Percentiles rank a stretch among this genome's conserved stretches.
phyloP scores from a whole-genome alignment of 2,797 vertebrate genomes.

The Oryzias sinensis region DNA sequence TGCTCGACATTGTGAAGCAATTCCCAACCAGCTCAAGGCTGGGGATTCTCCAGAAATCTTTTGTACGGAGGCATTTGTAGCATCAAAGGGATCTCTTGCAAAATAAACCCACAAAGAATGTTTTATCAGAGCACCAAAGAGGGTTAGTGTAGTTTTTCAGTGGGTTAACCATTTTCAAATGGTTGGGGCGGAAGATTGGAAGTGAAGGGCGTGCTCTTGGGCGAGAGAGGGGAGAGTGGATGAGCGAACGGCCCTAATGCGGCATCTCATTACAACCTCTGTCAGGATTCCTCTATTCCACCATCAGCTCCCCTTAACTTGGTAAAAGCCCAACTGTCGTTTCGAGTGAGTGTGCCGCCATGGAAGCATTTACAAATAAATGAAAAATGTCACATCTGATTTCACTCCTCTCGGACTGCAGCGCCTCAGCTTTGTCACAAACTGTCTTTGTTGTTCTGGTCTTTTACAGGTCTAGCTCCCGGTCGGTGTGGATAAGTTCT shows the following conservation, averaged over 20 bases:
- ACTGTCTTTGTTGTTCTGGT: conserved; percentile 89
- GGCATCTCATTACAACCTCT: conserved; percentile 96
- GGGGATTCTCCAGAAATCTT: conserved; percentile 30
- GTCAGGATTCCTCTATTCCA: conserved; percentile 91
- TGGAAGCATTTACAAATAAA: conserved; percentile 99
- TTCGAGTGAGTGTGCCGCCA: conserved; percentile 91
- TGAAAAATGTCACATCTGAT: conserved; percentile 99
- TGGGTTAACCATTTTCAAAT: conserved; percentile 84
- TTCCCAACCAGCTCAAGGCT: conserved; percentile 26
- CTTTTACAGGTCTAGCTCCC: conserved; percentile 79
- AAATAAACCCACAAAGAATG: conserved; percentile 63
- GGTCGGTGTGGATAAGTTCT: conserved; percentile 83
- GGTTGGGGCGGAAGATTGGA: conserved; percentile 82
- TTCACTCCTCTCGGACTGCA: conserved; percentile 82
- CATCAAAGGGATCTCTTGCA: conserved; percentile 59
- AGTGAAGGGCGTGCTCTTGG: conserved; percentile 85
- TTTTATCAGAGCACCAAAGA: conserved; percentile 72
- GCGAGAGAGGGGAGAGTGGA: conserved; percentile 79
- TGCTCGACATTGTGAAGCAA: conserved; percentile 21
- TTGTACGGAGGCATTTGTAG: conserved; percentile 43
- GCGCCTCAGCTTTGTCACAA: conserved; percentile 93
- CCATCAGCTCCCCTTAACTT: conserved; percentile 84
- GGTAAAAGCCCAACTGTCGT: conserved; percentile 89
- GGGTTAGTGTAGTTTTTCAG: conserved; percentile 79
- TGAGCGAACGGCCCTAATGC: conserved; percentile 86